A percentile compares a stretch with the other conserved stretches of the same genome.
These are phyloP conservation scores for Nomada goodeniana DNA, from an alignment of 2,888 invertebrate species.

Conservation along the genomic window DNA sequence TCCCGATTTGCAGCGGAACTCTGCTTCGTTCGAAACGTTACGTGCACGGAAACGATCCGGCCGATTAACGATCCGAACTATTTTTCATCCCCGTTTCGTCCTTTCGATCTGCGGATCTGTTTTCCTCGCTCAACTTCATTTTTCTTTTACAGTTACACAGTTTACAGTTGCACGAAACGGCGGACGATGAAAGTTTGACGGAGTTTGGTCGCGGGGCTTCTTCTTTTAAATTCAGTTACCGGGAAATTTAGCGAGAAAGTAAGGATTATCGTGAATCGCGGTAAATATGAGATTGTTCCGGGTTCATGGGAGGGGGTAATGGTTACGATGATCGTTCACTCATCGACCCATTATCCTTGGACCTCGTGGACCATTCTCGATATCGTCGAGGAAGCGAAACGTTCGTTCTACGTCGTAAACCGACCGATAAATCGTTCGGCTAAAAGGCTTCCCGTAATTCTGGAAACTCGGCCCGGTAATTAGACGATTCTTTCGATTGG, in stretches of 20 bases:
- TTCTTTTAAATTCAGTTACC: neutral
- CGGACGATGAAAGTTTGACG: no score
- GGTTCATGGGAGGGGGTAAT: slow-evolving; percentile 40
- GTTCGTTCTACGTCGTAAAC: slow-evolving; percentile 49
- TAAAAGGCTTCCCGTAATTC: slow-evolving; percentile 65
- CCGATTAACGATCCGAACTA: slow-evolving; percentile 8
- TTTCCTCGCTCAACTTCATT: no score
- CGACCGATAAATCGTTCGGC: slow-evolving; percentile 58
- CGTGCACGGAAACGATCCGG: slow-evolving; percentile 14
- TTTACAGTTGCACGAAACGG: no score
- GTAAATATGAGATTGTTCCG: slow-evolving; percentile 29
- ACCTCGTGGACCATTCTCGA: slow-evolving; percentile 49
- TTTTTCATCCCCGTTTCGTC: neutral
- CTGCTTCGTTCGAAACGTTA: slow-evolving; percentile 16
- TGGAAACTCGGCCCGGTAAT: slow-evolving; percentile 51
- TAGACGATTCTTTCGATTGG: slow-evolving; percentile 46
- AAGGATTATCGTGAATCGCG: slow-evolving; percentile 46
- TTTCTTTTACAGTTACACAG: no score
- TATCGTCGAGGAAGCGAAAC: slow-evolving; percentile 71
- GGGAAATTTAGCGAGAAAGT: neutral
- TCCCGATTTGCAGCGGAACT: slow-evolving; percentile 22
- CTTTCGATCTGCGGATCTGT: neutral
- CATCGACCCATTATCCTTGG: slow-evolving; percentile 61
- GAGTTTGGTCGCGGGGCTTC: no score
- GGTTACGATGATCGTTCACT: slow-evolving; percentile 57